Conservation (phyloP, 2,888 invertebrate species). For the Spisula subtruncata region DNA sequence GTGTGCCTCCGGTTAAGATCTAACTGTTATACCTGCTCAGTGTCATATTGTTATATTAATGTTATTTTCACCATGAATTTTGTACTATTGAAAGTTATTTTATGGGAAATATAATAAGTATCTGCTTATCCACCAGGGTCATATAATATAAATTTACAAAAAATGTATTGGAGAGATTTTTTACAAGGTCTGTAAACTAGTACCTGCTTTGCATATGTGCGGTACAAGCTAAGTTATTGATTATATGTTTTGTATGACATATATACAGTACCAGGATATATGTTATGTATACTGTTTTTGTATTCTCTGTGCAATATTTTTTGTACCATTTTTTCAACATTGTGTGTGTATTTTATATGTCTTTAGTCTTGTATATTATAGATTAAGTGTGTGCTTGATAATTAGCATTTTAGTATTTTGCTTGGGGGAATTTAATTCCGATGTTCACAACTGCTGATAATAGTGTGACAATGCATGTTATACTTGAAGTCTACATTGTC, state of each 20-base stretch:
- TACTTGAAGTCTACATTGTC: too few relatives aligned
- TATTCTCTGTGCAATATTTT: constrained; percentile 15
- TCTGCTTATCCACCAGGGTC: too few relatives aligned
- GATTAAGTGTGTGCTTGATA: not conserved
- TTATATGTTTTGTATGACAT: too few relatives aligned
- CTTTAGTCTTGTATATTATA: not conserved
- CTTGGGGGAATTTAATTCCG: not conserved
- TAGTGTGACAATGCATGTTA: too few relatives aligned
- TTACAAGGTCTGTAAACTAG: not conserved
- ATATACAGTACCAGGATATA: not conserved
- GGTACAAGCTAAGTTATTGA: too few relatives aligned
- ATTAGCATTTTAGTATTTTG: not conserved
- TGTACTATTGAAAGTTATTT: too few relatives aligned
- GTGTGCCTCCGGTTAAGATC: too few relatives aligned
- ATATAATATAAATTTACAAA: not conserved
- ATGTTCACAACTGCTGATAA: not conserved
- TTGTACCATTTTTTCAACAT: constrained; percentile 17
- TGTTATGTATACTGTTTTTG: not conserved
- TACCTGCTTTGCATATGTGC: not conserved
- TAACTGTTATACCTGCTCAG: too few relatives aligned
- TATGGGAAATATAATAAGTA: too few relatives aligned
- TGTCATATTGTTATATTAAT: too few relatives aligned
- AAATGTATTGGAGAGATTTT: not conserved
- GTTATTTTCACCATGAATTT: too few relatives aligned
- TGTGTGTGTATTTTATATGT: not conserved